Conservation (phyloP, 2,797 vertebrate species). For the Pyrrhura leucotis region DNA sequence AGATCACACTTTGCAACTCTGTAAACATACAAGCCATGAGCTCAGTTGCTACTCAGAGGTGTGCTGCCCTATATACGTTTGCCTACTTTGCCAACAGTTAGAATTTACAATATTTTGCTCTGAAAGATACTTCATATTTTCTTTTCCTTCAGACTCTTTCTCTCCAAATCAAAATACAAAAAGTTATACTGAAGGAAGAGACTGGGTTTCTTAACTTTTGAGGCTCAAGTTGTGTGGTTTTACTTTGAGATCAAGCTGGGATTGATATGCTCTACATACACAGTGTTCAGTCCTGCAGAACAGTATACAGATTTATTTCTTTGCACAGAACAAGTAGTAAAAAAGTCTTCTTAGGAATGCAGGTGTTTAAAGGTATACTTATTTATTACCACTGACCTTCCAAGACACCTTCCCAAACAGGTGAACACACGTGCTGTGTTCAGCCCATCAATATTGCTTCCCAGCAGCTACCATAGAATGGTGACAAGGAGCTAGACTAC, state of each 20-base stretch:
- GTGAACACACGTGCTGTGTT: not conserved
- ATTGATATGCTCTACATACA: not conserved
- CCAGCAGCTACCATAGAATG: not conserved
- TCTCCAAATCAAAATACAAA: not conserved
- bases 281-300: not conserved
- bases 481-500: not conserved
- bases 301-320: not conserved
- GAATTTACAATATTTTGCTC: not conserved
- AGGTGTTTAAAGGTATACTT: not conserved
- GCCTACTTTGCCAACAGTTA: not conserved
- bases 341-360: not conserved
- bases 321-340: not conserved
- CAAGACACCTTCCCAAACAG: not conserved
- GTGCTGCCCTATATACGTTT: not conserved
- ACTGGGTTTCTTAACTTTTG: not conserved
- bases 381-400: not conserved
- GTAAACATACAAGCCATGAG: not conserved
- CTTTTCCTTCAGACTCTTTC: not conserved
- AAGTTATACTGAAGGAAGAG: not conserved
- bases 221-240: not conserved
- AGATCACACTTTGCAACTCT: not conserved
- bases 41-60: not conserved
- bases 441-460: not conserved
- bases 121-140: not conserved
- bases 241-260: not conserved